Conservation (phyloP, 1,140 invertebrate genomes). For the Magallana ariakensis region DNA sequence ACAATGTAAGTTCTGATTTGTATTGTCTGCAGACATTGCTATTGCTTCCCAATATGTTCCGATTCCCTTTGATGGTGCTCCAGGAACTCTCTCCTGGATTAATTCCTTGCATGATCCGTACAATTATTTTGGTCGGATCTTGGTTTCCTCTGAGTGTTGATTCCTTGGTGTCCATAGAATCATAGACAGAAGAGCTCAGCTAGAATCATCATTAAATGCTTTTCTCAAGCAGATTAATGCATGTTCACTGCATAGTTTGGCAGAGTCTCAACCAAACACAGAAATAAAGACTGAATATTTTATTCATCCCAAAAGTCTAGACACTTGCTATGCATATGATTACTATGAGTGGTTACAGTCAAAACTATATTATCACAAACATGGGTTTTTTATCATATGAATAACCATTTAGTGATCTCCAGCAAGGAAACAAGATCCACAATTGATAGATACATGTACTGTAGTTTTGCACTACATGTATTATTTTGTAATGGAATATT, state of each 20-base stretch:
- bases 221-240: constrained; percentile 1
- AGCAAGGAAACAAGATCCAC: too few relatives aligned
- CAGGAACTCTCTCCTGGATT: background rate
- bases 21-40: too few relatives aligned
- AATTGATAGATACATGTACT: too few relatives aligned
- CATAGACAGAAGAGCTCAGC: background rate
- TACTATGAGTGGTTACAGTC: background rate
- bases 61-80: background rate
- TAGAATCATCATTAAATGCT: constrained; percentile 13
- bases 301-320: constrained; percentile 3
- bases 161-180: background rate
- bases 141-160: background rate
- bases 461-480: too few relatives aligned
- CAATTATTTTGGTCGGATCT: background rate
- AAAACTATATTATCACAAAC: too few relatives aligned
- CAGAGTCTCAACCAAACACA: background rate
- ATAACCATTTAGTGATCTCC: too few relatives aligned
- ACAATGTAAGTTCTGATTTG: too few relatives aligned
- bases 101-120: constrained; percentile 6
- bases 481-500: too few relatives aligned
- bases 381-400: too few relatives aligned
- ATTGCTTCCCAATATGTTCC: background rate
- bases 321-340: background rate
- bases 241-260: background rate
- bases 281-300: background rate